These are phyloP conservation scores for Montipora efflorescens DNA, from an alignment of 64 coral and sea anemone genomes.

Conservation along the genomic window DNA sequence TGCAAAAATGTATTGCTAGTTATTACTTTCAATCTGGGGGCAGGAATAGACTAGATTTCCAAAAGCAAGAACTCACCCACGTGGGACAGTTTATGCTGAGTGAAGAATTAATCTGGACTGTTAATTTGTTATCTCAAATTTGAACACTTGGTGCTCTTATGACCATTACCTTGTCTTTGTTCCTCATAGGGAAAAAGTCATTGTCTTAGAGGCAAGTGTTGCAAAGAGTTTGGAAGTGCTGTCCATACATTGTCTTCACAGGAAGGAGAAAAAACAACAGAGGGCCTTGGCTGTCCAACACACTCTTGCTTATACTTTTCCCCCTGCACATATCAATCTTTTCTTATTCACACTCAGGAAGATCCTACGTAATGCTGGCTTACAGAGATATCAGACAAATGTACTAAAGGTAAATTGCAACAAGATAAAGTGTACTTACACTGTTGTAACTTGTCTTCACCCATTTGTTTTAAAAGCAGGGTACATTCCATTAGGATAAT, in stretches of 20 bases:
- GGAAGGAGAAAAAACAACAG: background rate
- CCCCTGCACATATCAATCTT: conserved; percentile 21
- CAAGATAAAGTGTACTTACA: no score
- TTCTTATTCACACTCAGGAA: conserved; percentile 12
- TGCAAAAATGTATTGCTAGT: no score
- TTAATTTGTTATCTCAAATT: background rate
- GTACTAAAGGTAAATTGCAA: conserved; percentile 26
- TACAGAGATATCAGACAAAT: conserved; percentile 11
- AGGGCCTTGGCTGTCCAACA: background rate
- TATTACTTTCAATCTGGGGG: no score
- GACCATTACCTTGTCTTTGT: background rate
- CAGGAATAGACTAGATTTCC: no score
- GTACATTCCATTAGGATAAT: no score
- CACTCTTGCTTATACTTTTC: background rate
- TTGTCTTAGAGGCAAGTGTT: conserved; percentile 16
- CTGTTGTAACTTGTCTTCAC: no score
- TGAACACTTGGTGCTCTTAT: background rate
- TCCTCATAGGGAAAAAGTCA: conserved; percentile 17
- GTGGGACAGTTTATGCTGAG: no score
- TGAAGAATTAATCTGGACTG: no score
- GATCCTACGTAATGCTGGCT: background rate
- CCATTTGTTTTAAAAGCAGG: no score
- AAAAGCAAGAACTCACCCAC: no score
- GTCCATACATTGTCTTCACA: background rate
- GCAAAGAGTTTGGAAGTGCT: conserved; percentile 37